Conservation (phyloP, 2,113 vertebrate genomes). For the Bufo bufo region DNA sequence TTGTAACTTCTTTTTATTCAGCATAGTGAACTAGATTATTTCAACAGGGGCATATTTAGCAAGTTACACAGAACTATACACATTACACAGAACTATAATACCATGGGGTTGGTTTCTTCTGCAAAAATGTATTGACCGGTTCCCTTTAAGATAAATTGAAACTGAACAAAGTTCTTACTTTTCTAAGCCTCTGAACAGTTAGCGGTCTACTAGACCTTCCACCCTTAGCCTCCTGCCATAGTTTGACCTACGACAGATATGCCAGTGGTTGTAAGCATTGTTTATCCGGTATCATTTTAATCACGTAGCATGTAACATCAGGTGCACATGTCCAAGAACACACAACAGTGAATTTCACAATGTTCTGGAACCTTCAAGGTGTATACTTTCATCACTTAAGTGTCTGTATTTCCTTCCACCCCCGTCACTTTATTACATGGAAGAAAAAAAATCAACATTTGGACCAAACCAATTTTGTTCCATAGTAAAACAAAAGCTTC, state of each 20-base stretch:
- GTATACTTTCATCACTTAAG: conserved; percentile 54
- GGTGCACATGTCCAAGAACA: background rate
- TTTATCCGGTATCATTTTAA: background rate
- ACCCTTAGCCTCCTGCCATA: background rate
- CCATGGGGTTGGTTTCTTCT: too few species aligned
- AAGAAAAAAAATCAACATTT: conserved; percentile 48
- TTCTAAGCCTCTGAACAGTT: background rate
- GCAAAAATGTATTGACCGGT: too few species aligned
- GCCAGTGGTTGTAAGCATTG: background rate
- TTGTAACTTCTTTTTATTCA: too few species aligned
- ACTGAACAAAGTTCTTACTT: background rate
- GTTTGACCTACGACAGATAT: background rate
- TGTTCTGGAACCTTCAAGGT: conserved; percentile 22
- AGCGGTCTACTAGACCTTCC: background rate
- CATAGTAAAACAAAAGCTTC: conserved; percentile 64
- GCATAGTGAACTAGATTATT: too few species aligned
- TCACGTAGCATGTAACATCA: background rate
- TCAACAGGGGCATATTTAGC: too few species aligned
- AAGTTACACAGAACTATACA: too few species aligned
- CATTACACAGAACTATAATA: too few species aligned
- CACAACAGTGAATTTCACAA: background rate
- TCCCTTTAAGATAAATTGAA: background rate
- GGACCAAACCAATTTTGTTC: conserved; percentile 53
- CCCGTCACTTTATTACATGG: conserved; percentile 51
- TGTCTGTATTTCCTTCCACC: conserved; percentile 50